A percentile compares a stretch with the other conserved stretches of the same genome.
These are phyloP conservation scores for Chondrilla cf. caribensis DNA, from an alignment of 37 sponge, comb jelly and placozoan genomes.

Conservation along the genomic window DNA sequence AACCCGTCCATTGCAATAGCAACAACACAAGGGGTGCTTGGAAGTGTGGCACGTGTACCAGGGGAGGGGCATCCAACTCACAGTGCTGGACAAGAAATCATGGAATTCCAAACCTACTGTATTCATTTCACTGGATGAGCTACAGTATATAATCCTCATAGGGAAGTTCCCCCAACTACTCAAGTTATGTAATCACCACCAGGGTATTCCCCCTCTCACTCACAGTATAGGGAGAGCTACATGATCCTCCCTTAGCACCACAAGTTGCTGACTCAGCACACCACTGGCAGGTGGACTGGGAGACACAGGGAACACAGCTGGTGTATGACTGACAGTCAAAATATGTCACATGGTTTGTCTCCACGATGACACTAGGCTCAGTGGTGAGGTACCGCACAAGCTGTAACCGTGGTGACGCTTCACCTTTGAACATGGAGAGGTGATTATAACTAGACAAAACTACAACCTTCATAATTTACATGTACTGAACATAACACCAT, in stretches of 20 bases:
- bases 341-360: not conserved
- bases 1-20: no score
- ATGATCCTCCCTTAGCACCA: not conserved
- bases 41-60: no score
- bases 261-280: not conserved
- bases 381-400: not conserved
- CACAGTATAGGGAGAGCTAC: not conserved
- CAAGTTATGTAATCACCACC: not conserved
- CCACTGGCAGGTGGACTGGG: not conserved
- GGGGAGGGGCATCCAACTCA: no score
- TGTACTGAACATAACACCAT: no score
- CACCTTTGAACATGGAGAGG: not conserved
- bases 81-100: no score
- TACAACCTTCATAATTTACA: no score
- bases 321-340: constrained; percentile 2
- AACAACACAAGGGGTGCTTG: no score
- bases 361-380: not conserved
- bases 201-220: not conserved
- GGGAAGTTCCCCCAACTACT: not conserved
- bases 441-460: no score
- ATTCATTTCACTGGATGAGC: no score
- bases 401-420: not conserved
- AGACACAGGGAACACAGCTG: not conserved
- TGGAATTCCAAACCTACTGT: no score
- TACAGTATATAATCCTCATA: not conserved